Evolutionary conservation across 2,113 vertebrate species (phyloP).

Genomic region (Opisthocomus hoazin): DNA sequence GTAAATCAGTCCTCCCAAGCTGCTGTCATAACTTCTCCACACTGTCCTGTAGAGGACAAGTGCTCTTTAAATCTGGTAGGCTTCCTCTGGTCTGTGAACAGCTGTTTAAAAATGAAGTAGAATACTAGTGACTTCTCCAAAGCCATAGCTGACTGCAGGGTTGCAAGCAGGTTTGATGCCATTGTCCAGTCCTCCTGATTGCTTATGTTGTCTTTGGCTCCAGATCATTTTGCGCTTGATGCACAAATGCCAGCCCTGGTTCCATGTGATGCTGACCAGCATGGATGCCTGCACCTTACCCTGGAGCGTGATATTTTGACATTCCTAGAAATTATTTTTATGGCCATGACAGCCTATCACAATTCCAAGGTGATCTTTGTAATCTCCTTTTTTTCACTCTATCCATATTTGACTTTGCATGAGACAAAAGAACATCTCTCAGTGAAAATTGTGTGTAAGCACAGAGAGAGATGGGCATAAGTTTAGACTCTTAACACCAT

Average conservation of each 20-base stretch:
- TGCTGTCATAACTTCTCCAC: background rate
- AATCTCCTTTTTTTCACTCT: background rate
- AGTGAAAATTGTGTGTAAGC: background rate
- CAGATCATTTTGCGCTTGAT: constrained; percentile 73
- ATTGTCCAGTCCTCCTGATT: background rate
- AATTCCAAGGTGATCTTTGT: constrained; percentile 34
- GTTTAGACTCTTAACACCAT: background rate
- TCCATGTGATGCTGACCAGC: constrained; percentile 75
- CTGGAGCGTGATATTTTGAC: background rate
- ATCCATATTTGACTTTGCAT: background rate
- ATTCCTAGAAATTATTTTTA: constrained; percentile 75
- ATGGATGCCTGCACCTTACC: constrained; percentile 69
- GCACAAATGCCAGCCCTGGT: constrained; percentile 72
- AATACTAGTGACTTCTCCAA: background rate
- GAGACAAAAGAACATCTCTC: background rate
- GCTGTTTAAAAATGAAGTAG: background rate
- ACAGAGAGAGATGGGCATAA: background rate
- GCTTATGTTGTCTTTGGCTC: background rate
- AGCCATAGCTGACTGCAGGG: background rate
- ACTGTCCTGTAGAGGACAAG: background rate
- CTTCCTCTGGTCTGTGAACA: background rate
- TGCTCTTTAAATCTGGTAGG: background rate
- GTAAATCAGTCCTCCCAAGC: background rate
- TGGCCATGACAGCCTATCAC: constrained; percentile 75
- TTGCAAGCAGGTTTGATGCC: background rate